phyloP scores from a whole-genome alignment of 2,797 vertebrate species.

The Amniataba percoides region DNA sequence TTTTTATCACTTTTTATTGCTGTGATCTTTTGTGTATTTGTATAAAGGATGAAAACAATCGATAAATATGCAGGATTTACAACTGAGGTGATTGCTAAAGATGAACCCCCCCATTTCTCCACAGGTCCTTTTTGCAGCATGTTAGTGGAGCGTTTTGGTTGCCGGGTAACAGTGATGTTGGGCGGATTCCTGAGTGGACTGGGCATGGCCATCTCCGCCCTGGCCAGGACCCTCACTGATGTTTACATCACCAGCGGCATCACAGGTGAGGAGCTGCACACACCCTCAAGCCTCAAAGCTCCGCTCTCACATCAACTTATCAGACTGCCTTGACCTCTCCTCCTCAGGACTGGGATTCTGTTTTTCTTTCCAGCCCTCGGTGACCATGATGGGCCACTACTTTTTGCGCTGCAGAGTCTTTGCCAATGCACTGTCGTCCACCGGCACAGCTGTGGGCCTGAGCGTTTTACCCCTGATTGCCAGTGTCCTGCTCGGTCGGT shows the following conservation, averaged over 20 bases:
- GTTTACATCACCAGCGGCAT: slow-evolving; percentile 5
- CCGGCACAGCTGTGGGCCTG: slow-evolving; percentile 5
- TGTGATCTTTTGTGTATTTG: background rate
- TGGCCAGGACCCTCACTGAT: slow-evolving; percentile 70
- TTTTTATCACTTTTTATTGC: background rate
- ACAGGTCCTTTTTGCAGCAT: slow-evolving; percentile 90
- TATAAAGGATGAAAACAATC: background rate
- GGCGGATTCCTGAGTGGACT: slow-evolving; percentile 88
- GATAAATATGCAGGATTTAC: background rate
- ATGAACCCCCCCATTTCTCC: background rate
- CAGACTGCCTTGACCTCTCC: background rate
- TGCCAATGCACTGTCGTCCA: slow-evolving; percentile 11
- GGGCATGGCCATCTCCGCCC: slow-evolving; percentile 87
- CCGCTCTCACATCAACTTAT: background rate
- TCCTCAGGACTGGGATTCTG: slow-evolving; percentile 12
- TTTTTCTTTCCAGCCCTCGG: background rate
- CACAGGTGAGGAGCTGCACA: slow-evolving; percentile 16
- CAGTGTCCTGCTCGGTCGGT: slow-evolving; percentile 81
- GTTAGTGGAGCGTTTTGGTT: slow-evolving; percentile 87
- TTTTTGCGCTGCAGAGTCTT: slow-evolving; percentile 7
- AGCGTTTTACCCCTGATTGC: slow-evolving; percentile 79
- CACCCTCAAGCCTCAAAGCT: background rate
- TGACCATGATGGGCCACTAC: slow-evolving; percentile 7
- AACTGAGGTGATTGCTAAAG: background rate
- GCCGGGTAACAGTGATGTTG: slow-evolving; percentile 86